Evolutionary conservation across 2,113 vertebrate genomes (phyloP).

Genomic region (Leptocoma aspasia): DNA sequence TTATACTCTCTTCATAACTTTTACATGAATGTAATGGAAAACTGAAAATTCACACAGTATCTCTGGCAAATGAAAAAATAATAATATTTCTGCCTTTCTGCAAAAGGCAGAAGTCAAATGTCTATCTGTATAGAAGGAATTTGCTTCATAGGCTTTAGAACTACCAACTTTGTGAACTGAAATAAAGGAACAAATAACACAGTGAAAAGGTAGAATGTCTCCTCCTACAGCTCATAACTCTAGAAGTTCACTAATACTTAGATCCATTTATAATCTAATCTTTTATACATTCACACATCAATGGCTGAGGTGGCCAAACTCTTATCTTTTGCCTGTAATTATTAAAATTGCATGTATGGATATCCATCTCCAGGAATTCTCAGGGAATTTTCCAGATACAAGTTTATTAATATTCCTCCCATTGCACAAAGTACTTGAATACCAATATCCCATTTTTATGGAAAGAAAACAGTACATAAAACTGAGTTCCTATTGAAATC

Average conservation of each 20-base stretch:
- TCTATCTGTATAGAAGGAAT: neutral
- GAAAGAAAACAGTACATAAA: neutral
- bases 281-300: neutral
- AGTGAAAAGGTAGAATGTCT: neutral
- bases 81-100: neutral
- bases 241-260: neutral
- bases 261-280: neutral
- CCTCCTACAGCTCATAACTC: neutral
- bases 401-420: neutral
- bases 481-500: neutral
- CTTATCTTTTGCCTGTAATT: neutral
- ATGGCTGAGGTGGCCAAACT: accelerated
- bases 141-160: neutral
- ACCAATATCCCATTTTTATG: neutral
- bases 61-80: neutral
- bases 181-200: neutral
- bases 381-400: neutral
- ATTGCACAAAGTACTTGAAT: neutral
- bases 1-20: neutral
- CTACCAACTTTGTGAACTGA: neutral
- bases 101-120: neutral
- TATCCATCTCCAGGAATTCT: neutral
- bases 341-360: neutral
- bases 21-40: neutral
- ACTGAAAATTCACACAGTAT: neutral